These are phyloP conservation scores for Drosophila kikkawai DNA, from an alignment of 1,140 invertebrate genomes.

Conservation along the genomic window DNA sequence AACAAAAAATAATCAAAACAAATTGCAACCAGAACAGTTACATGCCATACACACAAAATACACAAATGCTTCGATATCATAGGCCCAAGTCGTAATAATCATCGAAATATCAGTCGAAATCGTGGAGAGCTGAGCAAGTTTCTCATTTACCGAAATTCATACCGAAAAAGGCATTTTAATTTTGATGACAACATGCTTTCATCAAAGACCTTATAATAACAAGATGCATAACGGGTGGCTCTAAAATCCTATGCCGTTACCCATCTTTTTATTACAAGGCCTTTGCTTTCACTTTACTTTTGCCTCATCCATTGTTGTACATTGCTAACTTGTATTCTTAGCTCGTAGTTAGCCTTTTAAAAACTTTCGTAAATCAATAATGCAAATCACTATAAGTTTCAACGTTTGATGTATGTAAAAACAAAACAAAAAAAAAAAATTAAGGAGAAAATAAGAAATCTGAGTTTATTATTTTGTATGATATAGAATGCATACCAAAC, in stretches of 20 bases:
- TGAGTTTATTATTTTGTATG: conserved; percentile 36
- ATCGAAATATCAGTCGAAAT: conserved; percentile 26
- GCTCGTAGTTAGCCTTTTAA: conserved; percentile 39
- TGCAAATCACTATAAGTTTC: conserved; percentile 23
- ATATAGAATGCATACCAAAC: conserved; percentile 7
- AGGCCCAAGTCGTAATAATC: conserved; percentile 7
- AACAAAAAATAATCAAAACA: conserved; percentile 20
- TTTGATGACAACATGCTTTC: conserved; percentile 15
- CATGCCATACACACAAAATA: conserved; percentile 16
- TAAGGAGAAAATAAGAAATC: conserved; percentile 7
- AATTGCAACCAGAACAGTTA: conserved; percentile 4
- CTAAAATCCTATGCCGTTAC: background rate
- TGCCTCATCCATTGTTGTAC: conserved; percentile 22
- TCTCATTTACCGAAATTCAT: conserved; percentile 17
- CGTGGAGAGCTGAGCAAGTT: background rate
- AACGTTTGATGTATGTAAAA: conserved; percentile 23
- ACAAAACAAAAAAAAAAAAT: background rate
- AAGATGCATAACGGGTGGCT: background rate
- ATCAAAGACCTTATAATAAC: background rate
- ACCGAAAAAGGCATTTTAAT: conserved; percentile 40
- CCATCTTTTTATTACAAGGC: background rate
- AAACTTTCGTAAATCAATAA: conserved; percentile 16
- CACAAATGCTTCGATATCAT: conserved; percentile 25
- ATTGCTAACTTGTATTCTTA: conserved; percentile 44
- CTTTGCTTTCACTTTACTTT: background rate